These are phyloP conservation scores for Spinus pinus DNA, from an alignment of 2,797 vertebrate genomes.

Conservation along the genomic window DNA sequence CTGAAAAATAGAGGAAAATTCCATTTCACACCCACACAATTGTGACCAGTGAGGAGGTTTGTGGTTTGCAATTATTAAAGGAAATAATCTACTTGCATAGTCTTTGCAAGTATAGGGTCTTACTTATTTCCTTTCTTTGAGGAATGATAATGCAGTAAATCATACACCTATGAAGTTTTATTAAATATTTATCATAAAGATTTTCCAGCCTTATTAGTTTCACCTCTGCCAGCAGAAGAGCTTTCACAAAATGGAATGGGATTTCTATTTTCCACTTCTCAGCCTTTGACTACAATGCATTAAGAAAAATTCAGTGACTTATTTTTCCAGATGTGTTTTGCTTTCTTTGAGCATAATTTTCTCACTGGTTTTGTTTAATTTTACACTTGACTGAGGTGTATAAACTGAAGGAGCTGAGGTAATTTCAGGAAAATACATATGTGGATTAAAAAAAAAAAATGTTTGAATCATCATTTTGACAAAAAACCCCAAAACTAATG, in stretches of 20 bases:
- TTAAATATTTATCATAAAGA: constrained; percentile 61
- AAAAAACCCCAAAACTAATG: background rate
- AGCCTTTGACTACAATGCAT: constrained; percentile 2
- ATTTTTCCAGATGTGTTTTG: constrained; percentile 40
- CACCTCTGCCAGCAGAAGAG: background rate
- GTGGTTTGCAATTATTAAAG: background rate
- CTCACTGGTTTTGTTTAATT: constrained; percentile 51
- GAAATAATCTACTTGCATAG: background rate
- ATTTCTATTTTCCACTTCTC: constrained; percentile 41
- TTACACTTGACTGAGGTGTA: constrained; percentile 35
- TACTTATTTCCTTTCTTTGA: constrained; percentile 21
- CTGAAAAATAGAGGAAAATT: background rate
- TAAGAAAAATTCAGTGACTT: constrained; percentile 16
- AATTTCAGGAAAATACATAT: background rate
- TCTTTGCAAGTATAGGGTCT: background rate
- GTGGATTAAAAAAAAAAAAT: constrained; percentile 16
- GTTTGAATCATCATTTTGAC: background rate
- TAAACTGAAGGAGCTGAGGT: background rate
- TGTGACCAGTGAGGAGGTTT: background rate
- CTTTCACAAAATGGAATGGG: constrained; percentile 13
- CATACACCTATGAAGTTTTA: constrained; percentile 19
- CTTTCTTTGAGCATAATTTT: constrained; percentile 36
- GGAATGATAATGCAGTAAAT: constrained; percentile 38
- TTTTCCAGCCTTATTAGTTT: constrained; percentile 46
- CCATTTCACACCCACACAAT: background rate